phyloP scores from a whole-genome alignment of 2,888 invertebrate genomes.

The Liodrosophila aerea region DNA sequence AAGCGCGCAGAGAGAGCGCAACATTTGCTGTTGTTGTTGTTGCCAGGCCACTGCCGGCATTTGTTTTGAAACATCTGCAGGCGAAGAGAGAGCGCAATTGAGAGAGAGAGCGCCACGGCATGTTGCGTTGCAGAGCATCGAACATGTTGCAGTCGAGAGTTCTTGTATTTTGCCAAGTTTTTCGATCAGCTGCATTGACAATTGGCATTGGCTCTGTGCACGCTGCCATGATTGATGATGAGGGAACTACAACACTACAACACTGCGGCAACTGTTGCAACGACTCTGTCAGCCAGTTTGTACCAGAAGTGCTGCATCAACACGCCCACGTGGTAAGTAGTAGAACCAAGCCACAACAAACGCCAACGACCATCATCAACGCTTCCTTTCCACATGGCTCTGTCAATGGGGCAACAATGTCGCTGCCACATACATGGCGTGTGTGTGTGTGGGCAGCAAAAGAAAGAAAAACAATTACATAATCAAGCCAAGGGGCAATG shows the following conservation, averaged over 20 bases:
- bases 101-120: constrained; percentile 19
- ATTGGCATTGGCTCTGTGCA: constrained; percentile 21
- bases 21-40: constrained; percentile 22
- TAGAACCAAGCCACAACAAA: constrained; percentile 18
- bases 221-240: constrained; percentile 32
- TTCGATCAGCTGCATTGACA: constrained; percentile 22
- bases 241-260: constrained; percentile 26
- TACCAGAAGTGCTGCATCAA: constrained; percentile 17
- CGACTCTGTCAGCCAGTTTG: not conserved
- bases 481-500: constrained; percentile 43
- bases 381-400: constrained; percentile 20
- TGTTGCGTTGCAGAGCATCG: constrained; percentile 4
- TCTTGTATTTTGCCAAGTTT: constrained; percentile 3
- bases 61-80: constrained; percentile 20
- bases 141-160: constrained; percentile 24
- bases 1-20: constrained; percentile 6
- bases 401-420: not conserved
- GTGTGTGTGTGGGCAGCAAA: constrained; percentile 49
- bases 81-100: not conserved
- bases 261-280: constrained; percentile 4
- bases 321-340: constrained; percentile 25
- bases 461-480: constrained; percentile 47
- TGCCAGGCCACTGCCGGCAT: constrained; percentile 13
- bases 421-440: not conserved
- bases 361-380: constrained; percentile 32